These are phyloP conservation scores for Uria aalge DNA, from an alignment of 2,113 vertebrate genomes.

Conservation along the genomic window DNA sequence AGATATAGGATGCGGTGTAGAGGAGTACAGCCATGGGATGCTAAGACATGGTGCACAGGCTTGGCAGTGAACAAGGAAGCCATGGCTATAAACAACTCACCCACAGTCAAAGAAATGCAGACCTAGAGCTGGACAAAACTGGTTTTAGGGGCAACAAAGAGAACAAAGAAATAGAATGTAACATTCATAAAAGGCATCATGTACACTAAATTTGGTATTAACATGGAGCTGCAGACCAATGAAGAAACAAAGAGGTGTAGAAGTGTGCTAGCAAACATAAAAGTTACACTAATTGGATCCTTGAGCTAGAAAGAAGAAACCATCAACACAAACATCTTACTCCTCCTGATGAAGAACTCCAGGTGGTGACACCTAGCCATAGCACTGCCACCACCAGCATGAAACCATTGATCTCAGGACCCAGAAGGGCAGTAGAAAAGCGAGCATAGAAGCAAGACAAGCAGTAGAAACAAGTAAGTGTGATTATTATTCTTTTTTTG, in stretches of 20 bases:
- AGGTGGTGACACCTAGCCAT: background rate
- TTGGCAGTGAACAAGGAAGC: constrained; percentile 30
- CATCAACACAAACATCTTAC: background rate
- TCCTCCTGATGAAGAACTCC: background rate
- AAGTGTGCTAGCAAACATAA: background rate
- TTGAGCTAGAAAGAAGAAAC: background rate
- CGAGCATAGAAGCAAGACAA: background rate
- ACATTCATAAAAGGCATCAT: background rate
- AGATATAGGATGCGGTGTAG: background rate
- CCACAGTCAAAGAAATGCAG: constrained; percentile 54
- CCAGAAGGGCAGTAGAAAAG: background rate
- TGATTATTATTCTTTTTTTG: background rate
- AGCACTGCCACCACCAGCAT: background rate
- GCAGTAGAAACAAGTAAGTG: background rate
- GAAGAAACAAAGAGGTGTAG: background rate
- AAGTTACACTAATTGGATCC: background rate
- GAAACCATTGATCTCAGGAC: background rate
- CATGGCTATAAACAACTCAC: constrained; percentile 45
- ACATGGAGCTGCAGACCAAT: background rate
- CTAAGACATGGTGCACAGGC: constrained; percentile 23
- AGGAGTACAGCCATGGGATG: constrained; percentile 27
- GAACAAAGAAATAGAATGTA: constrained; percentile 51
- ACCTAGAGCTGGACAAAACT: constrained; percentile 54
- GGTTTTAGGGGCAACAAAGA: constrained; percentile 57
- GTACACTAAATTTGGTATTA: background rate